Evolutionary conservation across 2,888 invertebrate genomes (phyloP), one percentile per base, ranked within the genome.

Genomic region (Abrostola triplasia): DNA sequence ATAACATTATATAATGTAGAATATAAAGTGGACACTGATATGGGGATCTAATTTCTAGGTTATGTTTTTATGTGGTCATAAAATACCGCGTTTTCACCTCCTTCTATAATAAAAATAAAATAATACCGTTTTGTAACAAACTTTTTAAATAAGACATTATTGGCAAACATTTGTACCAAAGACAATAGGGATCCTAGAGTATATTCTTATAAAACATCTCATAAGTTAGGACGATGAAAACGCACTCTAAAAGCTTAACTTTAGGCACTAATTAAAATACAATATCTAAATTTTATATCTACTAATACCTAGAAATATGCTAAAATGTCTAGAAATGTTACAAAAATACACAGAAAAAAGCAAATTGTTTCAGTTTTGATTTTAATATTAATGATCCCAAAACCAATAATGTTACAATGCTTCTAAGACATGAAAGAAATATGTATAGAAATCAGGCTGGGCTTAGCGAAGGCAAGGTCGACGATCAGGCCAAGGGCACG

Each of bases 331-430:
- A 35, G 9, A 53, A n/a, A 59, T 41, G 42, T 42, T 67, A 61
- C 48, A 67, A 67, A 58, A 73, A 56, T 59, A 62, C 48, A 40
- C 41, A 67, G 51, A 40, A 55, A 47, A 61, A 59, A 68, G 58
- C 64, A 38, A 56, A 56, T 10, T 42, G 40, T 9, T 48, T 60
- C 58, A 52, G 51, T 63, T 51, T 67, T 63, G 58, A 68, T 66
- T 69, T 64, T 64, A 77, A 71, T 77, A 71, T 74, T 65, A 58
- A 70, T 77, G 74, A 71, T 76, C 79, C 77, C 77, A 76, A 78
- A 77, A 67, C 76, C 62, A 75, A 75, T 66, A 54, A 38, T 51
- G 49, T 58, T 61, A 70, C 36, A 42, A 42, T 62, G 65, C 59
- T 67, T 59, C 36, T 59, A 53, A 73, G 70, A 61, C 36, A 70